Conservation (phyloP, 1,140 invertebrate genomes). For the Procambarus clarkii region DNA sequence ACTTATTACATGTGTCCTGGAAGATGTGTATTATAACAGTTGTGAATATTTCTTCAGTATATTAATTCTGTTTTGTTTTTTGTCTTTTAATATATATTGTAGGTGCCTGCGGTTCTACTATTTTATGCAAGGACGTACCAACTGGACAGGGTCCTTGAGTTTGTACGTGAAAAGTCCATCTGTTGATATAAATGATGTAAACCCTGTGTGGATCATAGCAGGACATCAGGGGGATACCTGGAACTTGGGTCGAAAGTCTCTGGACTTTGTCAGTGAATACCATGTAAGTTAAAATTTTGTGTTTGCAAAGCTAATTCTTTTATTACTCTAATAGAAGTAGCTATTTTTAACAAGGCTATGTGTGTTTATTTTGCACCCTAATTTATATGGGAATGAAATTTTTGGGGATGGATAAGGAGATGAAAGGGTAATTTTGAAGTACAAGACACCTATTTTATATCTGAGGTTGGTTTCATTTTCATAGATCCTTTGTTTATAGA, state of each 20-base stretch:
- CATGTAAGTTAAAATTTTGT: constrained; percentile 4
- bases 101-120: constrained; percentile 58
- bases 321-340: not conserved
- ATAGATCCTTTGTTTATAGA: no score
- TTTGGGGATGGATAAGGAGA: no score
- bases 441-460: no score
- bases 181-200: not conserved
- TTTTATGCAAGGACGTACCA: constrained; percentile 38
- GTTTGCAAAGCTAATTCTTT: not conserved
- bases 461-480: no score
- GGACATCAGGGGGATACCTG: constrained; percentile 32
- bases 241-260: constrained; percentile 11
- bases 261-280: constrained; percentile 25
- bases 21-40: no score
- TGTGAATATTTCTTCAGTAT: no score
- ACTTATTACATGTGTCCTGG: no score
- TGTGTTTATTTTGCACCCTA: not conserved
- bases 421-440: no score
- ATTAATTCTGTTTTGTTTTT: no score
- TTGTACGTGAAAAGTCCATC: constrained; percentile 31
- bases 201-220: constrained; percentile 4
- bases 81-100: not conserved
- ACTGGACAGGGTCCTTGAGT: constrained; percentile 23
- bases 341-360: not conserved
- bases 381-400: no score